These are phyloP conservation scores for Corythornis vintsioides DNA, from an alignment of 2,113 vertebrate species.

Conservation along the genomic window DNA sequence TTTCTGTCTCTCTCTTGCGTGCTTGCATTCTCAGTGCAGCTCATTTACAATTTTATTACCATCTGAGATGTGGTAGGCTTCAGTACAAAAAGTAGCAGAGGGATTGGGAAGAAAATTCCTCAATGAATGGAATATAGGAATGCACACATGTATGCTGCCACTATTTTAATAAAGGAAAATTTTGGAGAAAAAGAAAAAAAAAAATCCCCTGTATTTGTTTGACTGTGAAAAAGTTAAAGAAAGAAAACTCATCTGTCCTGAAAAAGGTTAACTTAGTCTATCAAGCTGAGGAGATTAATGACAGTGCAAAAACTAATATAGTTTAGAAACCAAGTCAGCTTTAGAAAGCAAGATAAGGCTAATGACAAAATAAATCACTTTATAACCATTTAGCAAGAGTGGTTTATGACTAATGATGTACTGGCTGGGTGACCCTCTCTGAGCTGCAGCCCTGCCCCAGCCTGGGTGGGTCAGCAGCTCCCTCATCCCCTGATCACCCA, in stretches of 20 bases:
- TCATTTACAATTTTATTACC: conserved; percentile 36
- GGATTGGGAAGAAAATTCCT: background rate
- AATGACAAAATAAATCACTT: conserved; percentile 53
- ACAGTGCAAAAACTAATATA: background rate
- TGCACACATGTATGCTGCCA: accelerated
- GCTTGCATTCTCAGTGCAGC: background rate
- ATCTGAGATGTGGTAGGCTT: background rate
- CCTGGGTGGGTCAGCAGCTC: background rate
- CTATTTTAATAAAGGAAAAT: background rate
- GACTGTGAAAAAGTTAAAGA: background rate
- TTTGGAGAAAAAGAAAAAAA: background rate
- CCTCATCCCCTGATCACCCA: background rate
- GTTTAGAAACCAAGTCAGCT: conserved; percentile 39
- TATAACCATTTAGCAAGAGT: background rate
- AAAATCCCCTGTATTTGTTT: background rate
- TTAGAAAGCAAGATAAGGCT: conserved; percentile 50
- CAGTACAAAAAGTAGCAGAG: background rate
- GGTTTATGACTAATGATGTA: background rate
- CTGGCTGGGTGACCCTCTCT: background rate
- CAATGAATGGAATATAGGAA: background rate
- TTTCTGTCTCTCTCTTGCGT: background rate
- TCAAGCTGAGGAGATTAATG: conserved; percentile 5
- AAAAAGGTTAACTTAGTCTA: conserved; percentile 11
- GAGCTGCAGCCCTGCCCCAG: background rate
- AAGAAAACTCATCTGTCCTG: background rate